Base-by-base conservation (phyloP, 2,888 invertebrate genomes). In the Chydorus sphaericus region DNA sequence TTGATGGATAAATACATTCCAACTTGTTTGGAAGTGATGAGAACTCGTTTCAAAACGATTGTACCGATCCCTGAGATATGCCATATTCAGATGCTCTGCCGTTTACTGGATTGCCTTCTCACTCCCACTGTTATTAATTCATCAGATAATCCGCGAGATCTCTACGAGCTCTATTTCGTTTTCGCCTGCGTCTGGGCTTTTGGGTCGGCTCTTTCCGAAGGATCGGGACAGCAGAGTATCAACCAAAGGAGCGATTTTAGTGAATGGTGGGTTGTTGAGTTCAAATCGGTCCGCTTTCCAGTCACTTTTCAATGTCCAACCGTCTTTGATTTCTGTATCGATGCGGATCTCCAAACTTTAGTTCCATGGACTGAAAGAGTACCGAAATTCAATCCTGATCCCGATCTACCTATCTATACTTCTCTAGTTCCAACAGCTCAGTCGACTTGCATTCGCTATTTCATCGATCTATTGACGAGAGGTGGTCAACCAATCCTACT, bases 111-210 rank as follows among this genome's bases (percentile, higher is more conserved):
- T 65, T 88, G 86, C 69, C 74, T 94, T 50, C 72, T 96, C 52
- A 84, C 82, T 2, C 83, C 85, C 7, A 81, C 83, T 63, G 84
- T 91, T 69, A 84, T 91, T 69, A 88, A 88, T 1, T 85, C 90
- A 1, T 72, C 78, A 11, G 93, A 94, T 62, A 93, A 91, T 65
- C 82, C 88, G 10, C 96, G 94, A 68, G 96, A 96, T 64, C 83
- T 89, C 79, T 89, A 92, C 66, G 96, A 96, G 69, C 75, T 93
- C 53, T 94, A 91, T 70, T 96, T 96, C 70, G 93, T 89, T 10
- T 96, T 96, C 71, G 89, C 91, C 58, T 86, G 88, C 62, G 83
- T 96, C 61, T 96, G 96, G 94, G 93, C 94, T 0, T 96, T 96
- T 72, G 96, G 96, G 23, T 90, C 93, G n/a, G 85, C 90, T 26